Evolutionary conservation across 2,113 vertebrate species (phyloP).

Genomic region (Syngnathoides biaculeatus): DNA sequence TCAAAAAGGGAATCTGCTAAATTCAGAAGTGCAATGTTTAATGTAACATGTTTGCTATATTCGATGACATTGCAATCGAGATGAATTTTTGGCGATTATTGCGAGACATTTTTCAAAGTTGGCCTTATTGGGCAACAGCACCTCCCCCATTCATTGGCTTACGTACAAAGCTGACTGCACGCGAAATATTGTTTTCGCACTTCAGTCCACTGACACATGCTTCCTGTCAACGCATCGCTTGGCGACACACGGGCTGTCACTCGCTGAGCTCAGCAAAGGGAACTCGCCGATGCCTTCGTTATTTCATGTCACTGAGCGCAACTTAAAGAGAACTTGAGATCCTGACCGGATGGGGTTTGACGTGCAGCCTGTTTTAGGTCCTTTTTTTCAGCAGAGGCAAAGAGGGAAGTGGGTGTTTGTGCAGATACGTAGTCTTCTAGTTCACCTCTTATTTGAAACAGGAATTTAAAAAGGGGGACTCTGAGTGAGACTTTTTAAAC

Average conservation of each 20-base stretch:
- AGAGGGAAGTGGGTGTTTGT: conserved; percentile 29
- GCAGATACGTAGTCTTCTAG: conserved; percentile 6
- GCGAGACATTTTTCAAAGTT: neutral
- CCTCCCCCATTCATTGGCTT: neutral
- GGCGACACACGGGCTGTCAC: conserved; percentile 10
- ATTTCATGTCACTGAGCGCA: conserved; percentile 13
- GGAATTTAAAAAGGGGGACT: conserved; percentile 6
- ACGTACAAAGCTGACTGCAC: neutral
- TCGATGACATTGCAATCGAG: neutral
- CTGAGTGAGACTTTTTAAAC: no score
- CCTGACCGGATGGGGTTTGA: conserved; percentile 38
- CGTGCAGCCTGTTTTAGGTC: conserved; percentile 31
- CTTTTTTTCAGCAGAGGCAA: conserved; percentile 4
- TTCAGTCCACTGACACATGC: conserved; percentile 16
- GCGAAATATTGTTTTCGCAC: conserved; percentile 13
- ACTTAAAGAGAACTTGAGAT: conserved; percentile 18
- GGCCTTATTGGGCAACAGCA: neutral
- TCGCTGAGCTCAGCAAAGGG: conserved; percentile 19
- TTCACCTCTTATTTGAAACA: conserved; percentile 19
- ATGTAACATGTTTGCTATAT: neutral
- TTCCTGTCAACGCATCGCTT: neutral
- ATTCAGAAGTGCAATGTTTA: neutral
- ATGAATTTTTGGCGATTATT: neutral
- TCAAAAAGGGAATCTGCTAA: no score
- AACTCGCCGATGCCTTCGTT: conserved; percentile 2